Conservation (phyloP, 2,113 vertebrate genomes). For the Mesocricetus auratus region DNA sequence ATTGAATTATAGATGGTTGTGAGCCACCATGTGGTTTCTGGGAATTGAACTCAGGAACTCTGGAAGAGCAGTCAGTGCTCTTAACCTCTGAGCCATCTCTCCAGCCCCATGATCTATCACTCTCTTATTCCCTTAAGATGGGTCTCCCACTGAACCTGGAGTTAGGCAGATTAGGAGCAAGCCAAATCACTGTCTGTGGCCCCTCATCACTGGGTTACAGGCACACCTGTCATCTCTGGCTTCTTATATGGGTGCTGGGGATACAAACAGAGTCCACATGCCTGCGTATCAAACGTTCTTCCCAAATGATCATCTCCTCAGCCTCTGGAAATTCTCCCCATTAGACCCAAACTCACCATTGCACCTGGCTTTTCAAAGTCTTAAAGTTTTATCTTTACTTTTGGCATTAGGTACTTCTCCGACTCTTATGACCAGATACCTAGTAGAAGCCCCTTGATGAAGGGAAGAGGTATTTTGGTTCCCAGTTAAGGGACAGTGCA, state of each 20-base stretch:
- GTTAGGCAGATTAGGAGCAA: not conserved
- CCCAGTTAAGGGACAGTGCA: not conserved
- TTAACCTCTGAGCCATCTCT: too few species aligned
- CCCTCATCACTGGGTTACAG: not conserved
- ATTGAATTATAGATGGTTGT: too few species aligned
- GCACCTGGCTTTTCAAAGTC: not conserved
- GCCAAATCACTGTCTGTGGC: not conserved
- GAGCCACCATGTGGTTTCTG: too few species aligned
- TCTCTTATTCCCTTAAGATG: not conserved
- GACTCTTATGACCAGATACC: not conserved
- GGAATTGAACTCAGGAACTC: too few species aligned
- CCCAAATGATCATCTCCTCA: not conserved
- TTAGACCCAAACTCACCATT: not conserved
- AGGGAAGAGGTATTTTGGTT: not conserved
- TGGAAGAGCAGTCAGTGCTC: too few species aligned
- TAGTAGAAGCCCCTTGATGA: not conserved
- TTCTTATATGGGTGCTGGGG: not conserved
- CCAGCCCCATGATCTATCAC: not conserved
- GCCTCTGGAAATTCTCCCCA: not conserved
- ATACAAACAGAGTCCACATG: not conserved
- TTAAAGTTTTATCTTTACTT: not conserved
- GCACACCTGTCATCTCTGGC: not conserved
- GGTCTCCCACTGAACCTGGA: not conserved
- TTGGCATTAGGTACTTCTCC: not conserved
- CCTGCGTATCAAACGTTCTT: not conserved